A percentile compares a stretch with the other conserved stretches of the same genome.
phyloP scores from a whole-genome alignment of 2,888 invertebrate genomes.

The Allolobophora icterica region DNA sequence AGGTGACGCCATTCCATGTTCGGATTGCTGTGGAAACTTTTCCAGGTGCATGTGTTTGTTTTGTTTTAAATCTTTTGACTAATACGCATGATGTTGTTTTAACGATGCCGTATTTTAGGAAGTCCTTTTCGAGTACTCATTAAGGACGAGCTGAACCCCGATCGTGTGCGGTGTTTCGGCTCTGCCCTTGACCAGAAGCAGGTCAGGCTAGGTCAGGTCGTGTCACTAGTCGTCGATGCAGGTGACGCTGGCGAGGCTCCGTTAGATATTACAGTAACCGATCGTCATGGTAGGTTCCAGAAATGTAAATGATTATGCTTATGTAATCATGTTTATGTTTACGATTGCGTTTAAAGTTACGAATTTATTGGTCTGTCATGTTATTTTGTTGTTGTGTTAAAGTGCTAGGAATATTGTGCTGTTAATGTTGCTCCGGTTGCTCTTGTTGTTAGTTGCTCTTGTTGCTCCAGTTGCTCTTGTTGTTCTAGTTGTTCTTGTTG shows the following conservation, averaged over 20 bases:
- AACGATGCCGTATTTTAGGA: conserved; percentile 54
- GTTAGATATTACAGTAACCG: conserved; percentile 72
- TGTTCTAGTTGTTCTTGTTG: not conserved
- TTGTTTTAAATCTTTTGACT: not conserved
- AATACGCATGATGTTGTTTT: not conserved
- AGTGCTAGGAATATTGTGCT: not conserved
- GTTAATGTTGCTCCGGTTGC: not conserved
- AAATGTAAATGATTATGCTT: not conserved
- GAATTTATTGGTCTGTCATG: too few species aligned
- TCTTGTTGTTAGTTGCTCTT: too few species aligned
- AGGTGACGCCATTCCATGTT: too few species aligned
- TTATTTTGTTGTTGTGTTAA: not conserved
- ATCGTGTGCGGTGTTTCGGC: conserved; percentile 76
- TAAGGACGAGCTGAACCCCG: conserved; percentile 74
- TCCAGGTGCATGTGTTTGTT: not conserved
- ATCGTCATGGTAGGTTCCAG: not conserved
- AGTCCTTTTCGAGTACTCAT: conserved; percentile 67
- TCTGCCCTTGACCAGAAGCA: conserved; percentile 78
- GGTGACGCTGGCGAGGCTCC: conserved; percentile 88
- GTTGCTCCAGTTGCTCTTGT: not conserved
- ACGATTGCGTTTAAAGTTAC: too few species aligned
- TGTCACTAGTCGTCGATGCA: conserved; percentile 88
- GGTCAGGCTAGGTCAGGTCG: conserved; percentile 77
- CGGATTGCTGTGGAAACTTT: not conserved
- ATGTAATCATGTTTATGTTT: not conserved